phyloP scores from a whole-genome alignment of 2,888 invertebrate species.

The Catocala nupta region DNA sequence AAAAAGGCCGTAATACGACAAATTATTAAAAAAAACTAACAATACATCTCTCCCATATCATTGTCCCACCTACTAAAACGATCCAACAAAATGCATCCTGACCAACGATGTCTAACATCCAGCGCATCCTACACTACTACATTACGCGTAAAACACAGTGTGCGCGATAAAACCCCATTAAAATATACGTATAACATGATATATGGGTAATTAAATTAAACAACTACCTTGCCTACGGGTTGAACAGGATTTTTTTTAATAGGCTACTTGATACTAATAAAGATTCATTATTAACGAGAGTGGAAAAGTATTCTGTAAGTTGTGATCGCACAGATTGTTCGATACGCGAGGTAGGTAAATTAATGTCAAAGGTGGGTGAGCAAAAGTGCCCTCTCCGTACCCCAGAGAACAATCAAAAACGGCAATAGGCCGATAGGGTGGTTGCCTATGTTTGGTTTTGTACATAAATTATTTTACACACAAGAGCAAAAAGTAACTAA shows the following conservation, averaged over 20 bases:
- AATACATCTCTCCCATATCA: constrained; percentile 22
- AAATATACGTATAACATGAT: constrained; percentile 50
- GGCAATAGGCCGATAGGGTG: too few species aligned
- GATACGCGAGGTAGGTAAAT: too few species aligned
- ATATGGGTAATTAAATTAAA: constrained; percentile 43
- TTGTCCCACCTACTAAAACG: constrained; percentile 10
- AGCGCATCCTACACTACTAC: constrained; percentile 48
- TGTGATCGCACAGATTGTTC: too few species aligned
- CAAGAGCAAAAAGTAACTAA: too few species aligned
- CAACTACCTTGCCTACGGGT: constrained; percentile 18
- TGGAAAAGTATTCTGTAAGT: too few species aligned
- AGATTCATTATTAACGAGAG: not conserved
- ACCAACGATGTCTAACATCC: constrained; percentile 4
- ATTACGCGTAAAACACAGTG: constrained; percentile 67
- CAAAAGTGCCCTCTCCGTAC: too few species aligned
- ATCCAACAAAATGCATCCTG: constrained; percentile 6
- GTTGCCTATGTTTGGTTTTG: too few species aligned
- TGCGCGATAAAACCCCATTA: constrained; percentile 55
- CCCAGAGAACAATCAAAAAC: too few species aligned
- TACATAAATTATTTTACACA: too few species aligned
- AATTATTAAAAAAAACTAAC: too few species aligned
- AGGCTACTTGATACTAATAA: not conserved
- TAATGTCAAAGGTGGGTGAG: too few species aligned
- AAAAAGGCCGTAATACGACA: too few species aligned
- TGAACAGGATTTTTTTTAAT: constrained; percentile 8